phyloP scores from a whole-genome alignment of 2,888 invertebrate genomes.

The Rhodophaea formosa region DNA sequence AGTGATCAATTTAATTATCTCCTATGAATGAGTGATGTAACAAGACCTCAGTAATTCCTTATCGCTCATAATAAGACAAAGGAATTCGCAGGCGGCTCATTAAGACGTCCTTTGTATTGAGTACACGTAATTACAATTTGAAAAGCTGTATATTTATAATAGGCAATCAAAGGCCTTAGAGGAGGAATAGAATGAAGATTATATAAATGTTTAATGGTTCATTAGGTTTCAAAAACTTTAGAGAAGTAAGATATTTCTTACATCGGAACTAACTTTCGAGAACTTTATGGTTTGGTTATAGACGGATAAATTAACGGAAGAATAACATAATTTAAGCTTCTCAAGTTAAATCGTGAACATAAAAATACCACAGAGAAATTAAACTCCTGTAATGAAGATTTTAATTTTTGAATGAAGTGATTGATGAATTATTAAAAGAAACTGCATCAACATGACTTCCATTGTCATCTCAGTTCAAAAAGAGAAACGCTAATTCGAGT shows the following conservation, averaged over 20 bases:
- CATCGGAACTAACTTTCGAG: no score
- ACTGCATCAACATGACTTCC: no score
- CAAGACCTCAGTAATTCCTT: not conserved
- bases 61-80: conserved; percentile 35
- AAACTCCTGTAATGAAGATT: no score
- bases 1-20: not conserved
- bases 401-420: no score
- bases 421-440: no score
- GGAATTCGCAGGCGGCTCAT: conserved; percentile 45
- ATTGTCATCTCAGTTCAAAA: no score
- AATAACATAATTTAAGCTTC: no score
- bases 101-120: conserved; percentile 44
- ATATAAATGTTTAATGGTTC: not conserved
- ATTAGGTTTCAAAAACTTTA: not conserved
- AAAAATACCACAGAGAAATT: no score
- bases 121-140: conserved; percentile 36
- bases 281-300: no score
- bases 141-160: not conserved
- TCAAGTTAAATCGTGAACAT: no score
- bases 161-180: not conserved
- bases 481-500: no score
- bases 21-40: not conserved
- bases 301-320: no score
- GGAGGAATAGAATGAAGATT: not conserved
- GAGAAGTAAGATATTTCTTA: not conserved